Evolutionary conservation across 2,888 invertebrate species (phyloP).

Genomic region (Ariolimax columbianus): DNA sequence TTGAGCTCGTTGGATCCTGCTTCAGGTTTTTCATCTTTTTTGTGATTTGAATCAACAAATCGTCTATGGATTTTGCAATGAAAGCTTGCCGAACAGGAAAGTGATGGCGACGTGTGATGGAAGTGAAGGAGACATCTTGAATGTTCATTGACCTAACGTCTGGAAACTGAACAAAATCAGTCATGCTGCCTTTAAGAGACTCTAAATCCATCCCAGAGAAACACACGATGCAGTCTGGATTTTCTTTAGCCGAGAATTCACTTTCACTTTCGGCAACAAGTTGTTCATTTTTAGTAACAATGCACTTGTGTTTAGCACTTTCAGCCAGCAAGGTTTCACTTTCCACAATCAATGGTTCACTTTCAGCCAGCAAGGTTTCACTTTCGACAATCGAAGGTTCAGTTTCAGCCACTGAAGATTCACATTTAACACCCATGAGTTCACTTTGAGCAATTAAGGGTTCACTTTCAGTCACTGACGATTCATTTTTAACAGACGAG

Average conservation of each 20-base stretch:
- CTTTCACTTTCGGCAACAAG: no score
- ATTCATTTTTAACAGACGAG: no score
- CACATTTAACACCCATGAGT: no score
- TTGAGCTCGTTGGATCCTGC: not conserved
- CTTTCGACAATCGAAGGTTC: no score
- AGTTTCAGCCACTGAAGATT: not conserved
- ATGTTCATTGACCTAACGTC: constrained; percentile 32
- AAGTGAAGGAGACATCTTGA: constrained; percentile 56
- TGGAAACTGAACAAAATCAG: constrained; percentile 31
- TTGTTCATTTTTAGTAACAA: no score
- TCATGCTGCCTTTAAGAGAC: constrained; percentile 48
- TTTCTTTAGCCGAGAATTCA: no score
- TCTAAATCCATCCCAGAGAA: constrained; percentile 48
- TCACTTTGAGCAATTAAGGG: no score
- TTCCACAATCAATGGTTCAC: no score
- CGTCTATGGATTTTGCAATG: constrained; percentile 35
- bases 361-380: no score
- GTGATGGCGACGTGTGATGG: constrained; percentile 55
- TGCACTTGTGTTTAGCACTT: no score
- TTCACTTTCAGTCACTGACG: no score
- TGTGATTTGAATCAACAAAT: constrained; percentile 2
- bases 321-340: no score
- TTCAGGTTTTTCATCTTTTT: constrained; percentile 2
- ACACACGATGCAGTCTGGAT: constrained; percentile 48
- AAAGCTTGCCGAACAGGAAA: constrained; percentile 40